A percentile compares a stretch with the other conserved stretches of the same genome.
Conservation (phyloP, 53 echinoderm and acorn worm species). For the Stichopus horrens region DNA sequence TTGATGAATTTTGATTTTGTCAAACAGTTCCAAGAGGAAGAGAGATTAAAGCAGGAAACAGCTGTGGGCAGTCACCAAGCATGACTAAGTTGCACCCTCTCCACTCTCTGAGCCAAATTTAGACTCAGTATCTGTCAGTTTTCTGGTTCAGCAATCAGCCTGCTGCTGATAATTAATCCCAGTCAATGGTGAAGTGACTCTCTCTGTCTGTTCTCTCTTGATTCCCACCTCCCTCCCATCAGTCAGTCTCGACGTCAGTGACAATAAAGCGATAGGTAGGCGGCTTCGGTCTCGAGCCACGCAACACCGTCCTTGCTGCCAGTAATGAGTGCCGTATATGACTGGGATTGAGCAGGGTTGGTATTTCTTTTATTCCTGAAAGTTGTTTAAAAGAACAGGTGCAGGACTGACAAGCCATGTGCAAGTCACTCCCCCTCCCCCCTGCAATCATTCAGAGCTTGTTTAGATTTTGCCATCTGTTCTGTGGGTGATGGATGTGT, state of each 20-base stretch:
- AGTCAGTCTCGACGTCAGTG: neutral
- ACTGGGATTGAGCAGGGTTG: too few species aligned
- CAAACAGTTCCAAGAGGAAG: neutral
- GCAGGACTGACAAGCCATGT: too few species aligned
- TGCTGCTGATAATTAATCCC: neutral
- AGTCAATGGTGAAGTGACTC: neutral
- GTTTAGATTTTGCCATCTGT: slow-evolving; percentile 13
- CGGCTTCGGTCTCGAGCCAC: too few species aligned
- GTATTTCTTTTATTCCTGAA: too few species aligned
- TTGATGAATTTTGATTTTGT: neutral
- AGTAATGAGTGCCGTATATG: too few species aligned
- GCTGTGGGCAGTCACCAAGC: neutral
- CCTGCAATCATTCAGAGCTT: slow-evolving; percentile 13
- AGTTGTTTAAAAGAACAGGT: too few species aligned
- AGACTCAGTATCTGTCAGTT: neutral
- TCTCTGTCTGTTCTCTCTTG: neutral
- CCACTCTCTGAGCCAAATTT: neutral
- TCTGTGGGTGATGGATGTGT: slow-evolving; percentile 16
- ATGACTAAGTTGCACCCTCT: neutral
- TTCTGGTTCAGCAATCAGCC: neutral
- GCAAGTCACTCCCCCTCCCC: neutral
- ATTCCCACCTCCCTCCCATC: neutral
- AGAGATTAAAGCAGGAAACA: neutral
- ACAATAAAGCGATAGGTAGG: too few species aligned
- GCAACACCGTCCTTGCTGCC: too few species aligned